Base-by-base conservation (phyloP, 2,888 invertebrate genomes). In the Zhuqinia jingwanae region DNA sequence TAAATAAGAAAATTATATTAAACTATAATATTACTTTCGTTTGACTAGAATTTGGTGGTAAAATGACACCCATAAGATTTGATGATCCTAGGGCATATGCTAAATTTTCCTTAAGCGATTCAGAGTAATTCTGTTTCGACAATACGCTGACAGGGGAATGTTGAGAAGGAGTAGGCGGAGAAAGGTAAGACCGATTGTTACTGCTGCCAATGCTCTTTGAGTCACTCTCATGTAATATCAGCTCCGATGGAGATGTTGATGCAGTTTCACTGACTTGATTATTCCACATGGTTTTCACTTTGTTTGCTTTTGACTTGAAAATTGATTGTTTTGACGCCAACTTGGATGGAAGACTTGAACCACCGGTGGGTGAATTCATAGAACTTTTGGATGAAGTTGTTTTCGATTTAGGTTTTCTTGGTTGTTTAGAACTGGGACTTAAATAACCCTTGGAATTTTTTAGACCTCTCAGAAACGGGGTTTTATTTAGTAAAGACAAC, bases 31-130 rank as follows among this genome's bases (percentile, higher is more conserved):
- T 36, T 42, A 73, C 47, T 25, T 75, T 75, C 53, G 27, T 22
- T 58, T 42, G 30, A n/a, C 36, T 15, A 6, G 63, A 20, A 20
- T 47, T 22, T 5, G 78, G 15, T 1, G 81, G 81, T 15, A 73
- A 73, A 22, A 81, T 56, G 1, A 81, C 81, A 6, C 81, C 81
- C 81, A 81, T 81, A 5, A 81, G 47, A 10, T 73, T 81, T 22
- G 81, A 53, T 17, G 42, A 11, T 30, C 58, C 70, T 17, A 81
- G 17, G 22, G 70, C 81, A 27, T 70, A 58, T 0, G 81, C 81
- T 15, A 73, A 27, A 53, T 17, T 80, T 15, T 68, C 6, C 47
- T 68, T 27, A 5, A 53, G 65, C 6, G 53, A 53, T n/a, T 65
- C 47, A 42, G 65, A 42, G 15, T 60, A 3, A 36, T 3, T 36